Evolutionary conservation across 2,888 invertebrate species (phyloP), one percentile per base, ranked within the genome.

Genomic region (Norana najaformis): DNA sequence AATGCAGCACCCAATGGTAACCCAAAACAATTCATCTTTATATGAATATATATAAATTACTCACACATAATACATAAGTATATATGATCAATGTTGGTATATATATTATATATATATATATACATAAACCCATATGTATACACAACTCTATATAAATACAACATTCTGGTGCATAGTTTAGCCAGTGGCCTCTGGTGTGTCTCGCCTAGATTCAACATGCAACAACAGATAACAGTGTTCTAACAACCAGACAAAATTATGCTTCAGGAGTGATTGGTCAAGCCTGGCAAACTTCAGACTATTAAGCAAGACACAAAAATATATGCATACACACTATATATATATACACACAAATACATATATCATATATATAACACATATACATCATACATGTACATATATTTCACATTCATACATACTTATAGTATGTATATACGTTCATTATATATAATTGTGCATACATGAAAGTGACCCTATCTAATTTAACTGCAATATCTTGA

Each of bases 161-260:
- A n/a, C n/a, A n/a, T 69, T 69, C 69, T n/a, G 30, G n/a, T 69
- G 69, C n/a, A 69, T 69, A 69, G 69, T 69, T 69, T n/a, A 69
- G 69, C 69, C 69, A 11, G 0, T 69, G 69, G 69, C n/a, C 30
- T 69, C n/a, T n/a, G 69, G 30, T 53, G 30, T 53, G 3, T 6
- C 30, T 69, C n/a, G n/a, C 69, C 69, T 69, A 69, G 8, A 69
- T 69, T n/a, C 69, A 69, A 69, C 69, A 69, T 69, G 5, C 69
- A 69, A 69, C 69, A 69, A 69, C 69, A 47, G 47, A 23, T 47
- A 47, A 11, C 47, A 47, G 47, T n/a, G n/a, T n/a, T n/a, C 47
- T 23, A 47, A 23, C n/a, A 14, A 11, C n/a, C n/a, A 69, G 69
- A 69, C 69, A 69, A n/a, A 30, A 69, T n/a, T n/a, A 30, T 8